Conservation (phyloP, 2,113 vertebrate species). For the Microcebus jonahi region DNA sequence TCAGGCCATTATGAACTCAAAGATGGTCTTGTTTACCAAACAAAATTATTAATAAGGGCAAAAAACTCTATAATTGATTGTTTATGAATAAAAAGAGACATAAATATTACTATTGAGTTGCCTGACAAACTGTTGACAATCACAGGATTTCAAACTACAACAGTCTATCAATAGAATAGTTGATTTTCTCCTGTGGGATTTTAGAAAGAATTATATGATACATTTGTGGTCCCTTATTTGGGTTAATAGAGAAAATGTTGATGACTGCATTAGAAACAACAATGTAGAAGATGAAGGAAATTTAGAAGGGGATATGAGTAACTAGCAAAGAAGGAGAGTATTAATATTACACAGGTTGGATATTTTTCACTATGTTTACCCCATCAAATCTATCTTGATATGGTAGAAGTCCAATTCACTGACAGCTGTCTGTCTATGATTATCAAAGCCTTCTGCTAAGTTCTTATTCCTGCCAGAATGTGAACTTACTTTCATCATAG, state of each 20-base stretch:
- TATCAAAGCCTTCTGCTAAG: slow-evolving; percentile 44
- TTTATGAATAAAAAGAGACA: slow-evolving; percentile 74
- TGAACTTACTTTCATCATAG: slow-evolving; percentile 71
- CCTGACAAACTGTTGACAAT: slow-evolving; percentile 80
- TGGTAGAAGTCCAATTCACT: not conserved
- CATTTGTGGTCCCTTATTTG: slow-evolving; percentile 37
- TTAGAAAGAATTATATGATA: slow-evolving; percentile 50
- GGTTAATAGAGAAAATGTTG: slow-evolving; percentile 5
- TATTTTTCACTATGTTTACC: slow-evolving; percentile 46
- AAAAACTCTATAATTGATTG: slow-evolving; percentile 78
- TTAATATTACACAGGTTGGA: not conserved
- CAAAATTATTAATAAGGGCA: slow-evolving; percentile 81
- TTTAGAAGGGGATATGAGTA: slow-evolving; percentile 25
- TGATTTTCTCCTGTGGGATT: slow-evolving; percentile 47
- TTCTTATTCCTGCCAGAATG: slow-evolving; percentile 39
- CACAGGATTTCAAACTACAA: slow-evolving; percentile 83
- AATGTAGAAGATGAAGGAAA: slow-evolving; percentile 16
- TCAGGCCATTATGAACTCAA: slow-evolving; percentile 72
- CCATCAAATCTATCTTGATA: slow-evolving; percentile 35
- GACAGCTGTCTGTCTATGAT: slow-evolving; percentile 28
- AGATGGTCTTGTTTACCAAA: slow-evolving; percentile 80
- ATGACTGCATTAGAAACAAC: slow-evolving; percentile 3
- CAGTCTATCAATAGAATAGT: slow-evolving; percentile 68
- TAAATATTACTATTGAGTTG: not conserved
- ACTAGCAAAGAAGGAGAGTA: not conserved